phyloP scores from a whole-genome alignment of 2,888 invertebrate genomes.

The Luperina testacea region DNA sequence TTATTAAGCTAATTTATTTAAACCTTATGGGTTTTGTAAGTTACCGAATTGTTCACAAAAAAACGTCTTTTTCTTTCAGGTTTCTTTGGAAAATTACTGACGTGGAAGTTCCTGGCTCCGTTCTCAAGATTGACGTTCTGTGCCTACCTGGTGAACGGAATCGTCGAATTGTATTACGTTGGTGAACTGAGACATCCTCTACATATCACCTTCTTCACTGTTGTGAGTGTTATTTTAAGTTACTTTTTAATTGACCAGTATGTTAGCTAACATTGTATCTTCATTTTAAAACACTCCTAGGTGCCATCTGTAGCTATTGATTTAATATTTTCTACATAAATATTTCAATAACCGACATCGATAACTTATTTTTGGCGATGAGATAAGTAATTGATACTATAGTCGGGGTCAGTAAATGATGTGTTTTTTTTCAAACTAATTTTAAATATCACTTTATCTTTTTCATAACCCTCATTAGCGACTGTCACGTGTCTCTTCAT shows the following conservation, averaged over 20 bases:
- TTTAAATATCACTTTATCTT: background rate
- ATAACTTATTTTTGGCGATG: background rate
- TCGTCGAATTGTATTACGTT: conserved; percentile 92
- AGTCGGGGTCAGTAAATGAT: background rate
- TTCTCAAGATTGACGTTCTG: conserved; percentile 93
- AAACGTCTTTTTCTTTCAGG: conserved; percentile 80
- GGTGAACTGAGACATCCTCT: conserved; percentile 91
- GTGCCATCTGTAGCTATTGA: background rate
- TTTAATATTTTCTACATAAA: too few species aligned
- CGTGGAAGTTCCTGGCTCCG: conserved; percentile 91
- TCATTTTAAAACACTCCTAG: background rate
- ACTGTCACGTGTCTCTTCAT: too few species aligned
- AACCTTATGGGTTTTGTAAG: background rate
- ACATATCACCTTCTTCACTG: conserved; percentile 90
- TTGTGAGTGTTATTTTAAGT: conserved; percentile 87
- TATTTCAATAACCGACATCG: too few species aligned
- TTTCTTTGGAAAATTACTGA: conserved; percentile 88
- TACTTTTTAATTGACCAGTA: background rate
- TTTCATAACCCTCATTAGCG: background rate
- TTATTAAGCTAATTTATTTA: background rate
- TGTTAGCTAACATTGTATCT: background rate
- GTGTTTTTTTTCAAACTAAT: background rate
- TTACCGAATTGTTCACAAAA: too few species aligned
- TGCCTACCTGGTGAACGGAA: conserved; percentile 93
- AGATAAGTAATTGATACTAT: background rate